Evolutionary conservation across 1,140 invertebrate genomes (phyloP), one percentile per base, ranked within the genome.

Genomic region (Oryzaephilus surinamensis): DNA sequence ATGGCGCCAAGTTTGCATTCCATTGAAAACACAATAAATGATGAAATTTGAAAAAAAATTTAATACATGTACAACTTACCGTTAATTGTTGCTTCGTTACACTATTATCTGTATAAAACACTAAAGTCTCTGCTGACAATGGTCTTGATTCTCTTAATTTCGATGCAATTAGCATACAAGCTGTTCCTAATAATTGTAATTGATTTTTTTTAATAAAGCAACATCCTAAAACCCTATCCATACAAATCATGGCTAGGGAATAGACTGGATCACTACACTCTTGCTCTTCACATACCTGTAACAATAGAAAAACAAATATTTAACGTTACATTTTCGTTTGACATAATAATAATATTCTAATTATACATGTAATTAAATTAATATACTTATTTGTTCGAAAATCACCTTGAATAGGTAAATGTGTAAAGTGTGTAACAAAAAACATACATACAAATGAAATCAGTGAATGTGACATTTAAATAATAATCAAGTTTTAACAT

Each of bases 41-140:
- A 12, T 13, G 28, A 29, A 6, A 29, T 5, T 29, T 29, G 28
- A 29, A 29, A 7, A 8, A 8, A 12, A 29, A 29, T 12, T 12
- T 29, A 12, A n/a, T n/a, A n/a, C 11, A 10, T 6, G 10, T 21
- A 21, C 10, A 19, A 81, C 82, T 82, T 71, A 95, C 91, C 73
- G 79, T 80, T 38, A 96, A 70, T 52, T 94, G 84, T 33, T 80
- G 67, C 38, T 80, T 65, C 24, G 76, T 81, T 61, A 95, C 82
- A 57, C 88, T 93, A 63, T 89, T 82, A 57, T 93, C 92, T 6
- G 91, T 95, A 65, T 93, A 95, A 63, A 81, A 83, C 44, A 91
- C 81, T 21, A 97, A 71, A 21, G 79, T 68, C 34, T 91, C 79
- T 0, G 84, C 82, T 6, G 80, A 74, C 3, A 96, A 64, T 2